Percentiles rank a stretch among this genome's conserved stretches.
phyloP scores from a whole-genome alignment of 2,888 invertebrate genomes.

The Metallyticus violacea region DNA sequence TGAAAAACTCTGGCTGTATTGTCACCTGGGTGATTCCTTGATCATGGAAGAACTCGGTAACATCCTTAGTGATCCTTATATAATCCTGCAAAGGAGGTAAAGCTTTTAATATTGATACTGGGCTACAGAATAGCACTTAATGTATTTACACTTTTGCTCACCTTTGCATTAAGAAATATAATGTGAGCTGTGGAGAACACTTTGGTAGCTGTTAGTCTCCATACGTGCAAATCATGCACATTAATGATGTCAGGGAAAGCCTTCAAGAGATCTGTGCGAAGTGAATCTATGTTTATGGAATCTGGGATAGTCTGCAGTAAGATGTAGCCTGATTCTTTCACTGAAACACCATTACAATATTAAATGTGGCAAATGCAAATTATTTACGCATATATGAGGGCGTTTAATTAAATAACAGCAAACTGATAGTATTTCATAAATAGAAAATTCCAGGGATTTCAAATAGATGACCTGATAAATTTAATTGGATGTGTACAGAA shows the following conservation, averaged over 20 bases:
- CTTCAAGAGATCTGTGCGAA: conserved; percentile 61
- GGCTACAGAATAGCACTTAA: no score
- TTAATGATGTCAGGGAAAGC: conserved; percentile 69
- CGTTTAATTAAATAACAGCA: no score
- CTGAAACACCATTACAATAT: conserved; percentile 58
- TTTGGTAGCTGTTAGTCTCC: conserved; percentile 78
- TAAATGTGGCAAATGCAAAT: no score
- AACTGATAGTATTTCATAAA: no score
- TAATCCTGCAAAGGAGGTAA: conserved; percentile 37
- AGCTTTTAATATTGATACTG: neutral
- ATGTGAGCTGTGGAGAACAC: conserved; percentile 84
- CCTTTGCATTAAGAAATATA: conserved; percentile 63
- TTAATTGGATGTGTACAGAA: no score
- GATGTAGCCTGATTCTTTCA: conserved; percentile 85
- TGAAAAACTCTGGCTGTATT: conserved; percentile 78
- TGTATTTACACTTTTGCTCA: conserved; percentile 38
- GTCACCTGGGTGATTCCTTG: conserved; percentile 82
- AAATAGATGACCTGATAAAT: no score
- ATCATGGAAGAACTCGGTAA: conserved; percentile 71
- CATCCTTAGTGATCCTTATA: conserved; percentile 50
- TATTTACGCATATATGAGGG: no score
- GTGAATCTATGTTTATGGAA: conserved; percentile 72
- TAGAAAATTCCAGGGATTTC: no score
- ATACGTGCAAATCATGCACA: conserved; percentile 86
- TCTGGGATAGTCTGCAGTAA: conserved; percentile 90